phyloP scores from a whole-genome alignment of 1,140 invertebrate species.

The Heliconius congener region DNA sequence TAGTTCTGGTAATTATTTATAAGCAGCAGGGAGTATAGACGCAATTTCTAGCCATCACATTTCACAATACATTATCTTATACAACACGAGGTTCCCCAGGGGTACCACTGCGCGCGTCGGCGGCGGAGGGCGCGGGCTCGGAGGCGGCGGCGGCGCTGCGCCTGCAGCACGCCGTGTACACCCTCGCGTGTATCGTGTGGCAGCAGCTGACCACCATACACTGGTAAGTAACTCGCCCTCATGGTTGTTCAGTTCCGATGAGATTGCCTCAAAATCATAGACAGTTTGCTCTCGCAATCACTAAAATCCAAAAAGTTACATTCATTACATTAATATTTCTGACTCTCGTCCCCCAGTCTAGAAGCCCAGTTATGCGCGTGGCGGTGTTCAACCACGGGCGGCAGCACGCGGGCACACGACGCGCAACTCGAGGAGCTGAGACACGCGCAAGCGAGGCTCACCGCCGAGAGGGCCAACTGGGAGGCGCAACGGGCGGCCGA shows the following conservation, averaged over 20 bases:
- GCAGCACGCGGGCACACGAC: conserved; percentile 57
- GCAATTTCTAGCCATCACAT: too few relatives aligned
- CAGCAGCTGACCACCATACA: conserved; percentile 93
- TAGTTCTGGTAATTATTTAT: too few relatives aligned
- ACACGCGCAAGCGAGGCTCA: conserved; percentile 89
- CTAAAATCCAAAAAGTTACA: too few relatives aligned
- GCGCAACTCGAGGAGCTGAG: conserved; percentile 87
- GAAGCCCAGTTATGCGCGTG: conserved; percentile 76
- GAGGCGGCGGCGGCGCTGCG: conserved; percentile 84
- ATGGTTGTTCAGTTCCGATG: too few relatives aligned
- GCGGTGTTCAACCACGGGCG: conserved; percentile 65
- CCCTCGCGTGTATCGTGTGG: conserved; percentile 90
- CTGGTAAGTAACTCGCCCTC: conserved; percentile 77
- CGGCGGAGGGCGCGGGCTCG: conserved; percentile 40
- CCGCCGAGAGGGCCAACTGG: conserved; percentile 91
- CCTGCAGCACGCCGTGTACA: conserved; percentile 91
- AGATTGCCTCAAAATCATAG: too few relatives aligned
- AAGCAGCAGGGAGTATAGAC: too few relatives aligned
- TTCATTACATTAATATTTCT: too few relatives aligned
- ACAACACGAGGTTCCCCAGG: conserved; percentile 36
- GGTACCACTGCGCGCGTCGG: conserved; percentile 54
- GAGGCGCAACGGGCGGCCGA: conserved; percentile 64
- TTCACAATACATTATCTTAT: too few relatives aligned
- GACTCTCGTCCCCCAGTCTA: conserved; percentile 42
- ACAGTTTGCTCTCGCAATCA: too few relatives aligned